Conservation (phyloP, 2,888 invertebrate species). For the Neuroscelio doddi region DNA sequence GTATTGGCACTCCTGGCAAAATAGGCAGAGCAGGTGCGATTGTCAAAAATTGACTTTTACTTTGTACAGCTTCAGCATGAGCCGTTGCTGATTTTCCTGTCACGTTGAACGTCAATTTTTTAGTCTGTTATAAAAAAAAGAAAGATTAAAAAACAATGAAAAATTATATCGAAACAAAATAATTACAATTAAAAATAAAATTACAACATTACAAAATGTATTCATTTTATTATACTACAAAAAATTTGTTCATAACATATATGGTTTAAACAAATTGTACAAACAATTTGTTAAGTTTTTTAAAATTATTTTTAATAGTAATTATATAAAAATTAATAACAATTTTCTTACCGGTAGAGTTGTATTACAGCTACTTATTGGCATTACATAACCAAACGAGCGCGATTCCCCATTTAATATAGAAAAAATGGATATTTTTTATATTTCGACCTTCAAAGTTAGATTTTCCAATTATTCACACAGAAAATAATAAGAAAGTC, state of each 20-base stretch:
- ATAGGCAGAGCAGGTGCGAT: slow-evolving; percentile 69
- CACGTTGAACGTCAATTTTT: slow-evolving; percentile 56
- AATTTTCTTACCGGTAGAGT: slow-evolving; percentile 50
- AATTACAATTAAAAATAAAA: no score
- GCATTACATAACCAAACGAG: slow-evolving; percentile 65
- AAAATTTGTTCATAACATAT: no score
- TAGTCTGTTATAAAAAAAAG: slow-evolving; percentile 52
- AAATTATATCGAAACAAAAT: no score
- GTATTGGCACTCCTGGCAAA: slow-evolving; percentile 63
- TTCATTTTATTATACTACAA: no score
- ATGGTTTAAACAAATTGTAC: no score
- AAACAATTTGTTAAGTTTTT: no score
- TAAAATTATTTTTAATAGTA: no score
- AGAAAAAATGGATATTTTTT: not conserved
- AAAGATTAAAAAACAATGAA: no score
- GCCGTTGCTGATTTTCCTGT: slow-evolving; percentile 59
- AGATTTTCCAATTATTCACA: not conserved
- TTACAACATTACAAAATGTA: no score
- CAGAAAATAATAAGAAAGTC: not conserved
- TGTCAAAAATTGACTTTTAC: slow-evolving; percentile 62
- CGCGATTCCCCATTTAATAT: not conserved
- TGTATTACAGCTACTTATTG: slow-evolving; percentile 63
- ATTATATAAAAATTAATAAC: not conserved
- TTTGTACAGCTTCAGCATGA: slow-evolving; percentile 49
- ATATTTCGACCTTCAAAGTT: not conserved